A percentile compares a stretch with the other conserved stretches of the same genome.
Conservation (phyloP, 2,797 vertebrate species). For the Kryptolebias ocellatus region DNA sequence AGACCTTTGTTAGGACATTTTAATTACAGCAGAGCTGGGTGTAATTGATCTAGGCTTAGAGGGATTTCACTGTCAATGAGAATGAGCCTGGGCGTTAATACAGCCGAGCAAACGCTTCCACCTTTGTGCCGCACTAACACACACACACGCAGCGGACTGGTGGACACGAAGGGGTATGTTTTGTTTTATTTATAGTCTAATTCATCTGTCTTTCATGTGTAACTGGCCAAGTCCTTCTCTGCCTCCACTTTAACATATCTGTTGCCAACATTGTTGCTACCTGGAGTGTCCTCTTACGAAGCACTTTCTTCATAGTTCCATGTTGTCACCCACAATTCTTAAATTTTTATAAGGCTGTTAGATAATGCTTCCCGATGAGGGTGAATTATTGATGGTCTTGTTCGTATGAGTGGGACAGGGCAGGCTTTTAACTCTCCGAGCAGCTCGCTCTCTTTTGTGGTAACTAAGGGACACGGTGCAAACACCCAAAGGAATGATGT, state of each 20-base stretch:
- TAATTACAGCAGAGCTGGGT: conserved; percentile 82
- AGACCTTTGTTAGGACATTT: conserved; percentile 83
- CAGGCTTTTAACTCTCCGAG: conserved; percentile 81
- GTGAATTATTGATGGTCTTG: conserved; percentile 84
- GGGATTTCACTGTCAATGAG: conserved; percentile 81
- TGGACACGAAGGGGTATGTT: conserved; percentile 34
- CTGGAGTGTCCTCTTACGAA: conserved; percentile 68
- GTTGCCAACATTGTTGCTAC: conserved; percentile 58
- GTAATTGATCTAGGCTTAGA: conserved; percentile 84
- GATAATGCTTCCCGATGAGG: conserved; percentile 81
- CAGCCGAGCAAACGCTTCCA: conserved; percentile 72
- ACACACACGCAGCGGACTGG: conserved; percentile 19
- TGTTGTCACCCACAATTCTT: conserved; percentile 78
- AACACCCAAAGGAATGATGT: conserved; percentile 84
- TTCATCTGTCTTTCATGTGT: conserved; percentile 48
- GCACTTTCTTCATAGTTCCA: conserved; percentile 67
- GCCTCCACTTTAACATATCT: conserved; percentile 50
- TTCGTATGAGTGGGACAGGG: conserved; percentile 78
- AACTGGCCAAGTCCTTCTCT: conserved; percentile 22
- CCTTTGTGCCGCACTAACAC: conserved; percentile 51
- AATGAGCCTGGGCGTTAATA: conserved; percentile 77
- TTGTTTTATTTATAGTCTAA: conserved; percentile 42
- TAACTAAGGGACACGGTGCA: conserved; percentile 83
- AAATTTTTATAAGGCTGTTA: conserved; percentile 82
- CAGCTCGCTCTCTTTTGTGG: conserved; percentile 75